Conservation (phyloP, 2,797 vertebrate species). For the Calcarius lapponicus region DNA sequence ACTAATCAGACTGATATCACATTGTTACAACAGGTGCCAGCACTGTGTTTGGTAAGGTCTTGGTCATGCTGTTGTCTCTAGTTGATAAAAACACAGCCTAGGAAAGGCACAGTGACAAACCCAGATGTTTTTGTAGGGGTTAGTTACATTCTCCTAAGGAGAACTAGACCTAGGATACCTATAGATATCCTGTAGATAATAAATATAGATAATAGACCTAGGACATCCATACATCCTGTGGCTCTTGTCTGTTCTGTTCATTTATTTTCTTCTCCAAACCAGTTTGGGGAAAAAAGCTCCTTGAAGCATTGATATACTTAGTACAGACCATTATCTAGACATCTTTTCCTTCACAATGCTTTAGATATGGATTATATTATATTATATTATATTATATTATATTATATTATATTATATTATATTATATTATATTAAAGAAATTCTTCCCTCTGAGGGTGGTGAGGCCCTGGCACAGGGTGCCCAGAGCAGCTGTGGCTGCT, state of each 20-base stretch:
- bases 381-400: background rate
- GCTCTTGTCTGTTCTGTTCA: background rate
- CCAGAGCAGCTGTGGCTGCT: background rate
- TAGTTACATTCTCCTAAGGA: background rate
- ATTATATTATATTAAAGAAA: background rate
- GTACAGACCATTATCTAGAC: background rate
- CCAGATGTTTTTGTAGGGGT: background rate
- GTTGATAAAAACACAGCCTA: background rate
- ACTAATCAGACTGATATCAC: background rate
- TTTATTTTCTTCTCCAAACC: background rate
- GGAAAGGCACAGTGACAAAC: background rate
- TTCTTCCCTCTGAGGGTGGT: background rate
- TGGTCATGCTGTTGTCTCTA: background rate
- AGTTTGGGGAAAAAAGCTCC: background rate
- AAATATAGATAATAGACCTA: background rate
- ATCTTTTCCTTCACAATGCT: background rate
- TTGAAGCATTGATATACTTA: background rate
- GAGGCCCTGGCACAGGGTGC: accelerated
- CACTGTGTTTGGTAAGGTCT: background rate
- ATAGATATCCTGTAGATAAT: background rate
- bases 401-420: background rate
- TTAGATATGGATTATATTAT: background rate
- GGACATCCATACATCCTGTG: background rate
- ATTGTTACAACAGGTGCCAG: background rate
- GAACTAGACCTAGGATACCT: background rate